Base-by-base conservation (phyloP, 2,888 invertebrate species). In the Eurois occulta region DNA sequence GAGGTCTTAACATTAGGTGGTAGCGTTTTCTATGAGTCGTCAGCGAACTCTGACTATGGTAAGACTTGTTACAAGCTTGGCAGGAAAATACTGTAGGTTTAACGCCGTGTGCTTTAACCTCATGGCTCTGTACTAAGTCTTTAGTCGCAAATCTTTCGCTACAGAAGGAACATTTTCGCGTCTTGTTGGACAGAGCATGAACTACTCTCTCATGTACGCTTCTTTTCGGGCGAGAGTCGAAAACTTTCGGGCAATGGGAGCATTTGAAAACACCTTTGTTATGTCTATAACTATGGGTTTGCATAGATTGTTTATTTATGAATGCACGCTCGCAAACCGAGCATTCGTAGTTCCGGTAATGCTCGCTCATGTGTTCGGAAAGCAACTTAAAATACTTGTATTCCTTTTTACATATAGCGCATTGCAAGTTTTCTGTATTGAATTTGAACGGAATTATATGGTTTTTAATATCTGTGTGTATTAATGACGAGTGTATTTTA, bases 401-500 rank as follows among this genome's bases (percentile, higher is more conserved):
- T 21, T 87, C 81, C 35, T 91, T 89, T 0, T 81, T 74, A 75
- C 96, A 96, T 4, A 91, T 88, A 0, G 88, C 90, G 24, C 95
- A 95, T 16, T 87, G 83, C 0, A 94, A 81, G 0, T 71, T 75
- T 8, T 93, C 90, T 0, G 80, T 82, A 0, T 93, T 90, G 21
- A 95, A 95, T 78, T 92, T 94, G 62, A 94, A 95, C 1, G 95
- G 95, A 1, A 95, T 86, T 11, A 95, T 93, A 48, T 94, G 92
- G 72, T 93, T 94, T 35, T 94, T 91, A 1, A 94, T 89, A 60
- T 93, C 92, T 0, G 82, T 90, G 71, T 93, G 89, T 16, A 94
- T 87, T 0, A 77, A 77, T 82, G 91, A 92, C 0, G 81, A 78
- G 72, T 95, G 95, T 0, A 43, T 60, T 2, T 81, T 70, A 24